Evolutionary conservation across 30 jellyfish, hydroid and myxozoan species (phyloP), one percentile per base, ranked within the genome.

Genomic region (Mastigias papua): DNA sequence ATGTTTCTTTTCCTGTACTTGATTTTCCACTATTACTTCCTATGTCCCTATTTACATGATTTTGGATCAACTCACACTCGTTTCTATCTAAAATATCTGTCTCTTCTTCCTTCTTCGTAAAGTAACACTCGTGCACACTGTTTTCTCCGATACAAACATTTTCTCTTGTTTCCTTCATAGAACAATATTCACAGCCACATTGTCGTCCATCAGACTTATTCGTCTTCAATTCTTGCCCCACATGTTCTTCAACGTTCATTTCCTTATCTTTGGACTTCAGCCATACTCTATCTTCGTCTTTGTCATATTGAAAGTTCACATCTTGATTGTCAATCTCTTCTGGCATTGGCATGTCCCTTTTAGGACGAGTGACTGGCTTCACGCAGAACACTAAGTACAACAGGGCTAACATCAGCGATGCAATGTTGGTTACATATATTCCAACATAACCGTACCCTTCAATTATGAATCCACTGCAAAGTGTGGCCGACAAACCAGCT

Each of bases 401-500:
- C 1, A 69, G 23, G 2, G 81, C 81, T 27, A 69, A 33, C 5
- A 69, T 31, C 11, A 33, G 63, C 32, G 33, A 46, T 7, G 63
- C 81, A 27, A 31, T 69, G 25, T 48, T 32, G 25, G 63, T 33
- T 2, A 69, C 81, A 27, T 29, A 69, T 9, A 69, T 69, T 5
- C 81, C 81, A 7, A 32, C 26, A n/a, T 69, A 69, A 1, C 81
- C 81, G 31, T 29, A 69, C 25, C 30, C 13, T 33, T 29, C 62
- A 3, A 69, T 69, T 1, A 69, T 69, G 4, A 29, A 16, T 10
- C 81, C 81, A 32, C 81, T 69, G 30, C 63, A 69, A 37, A 69
- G 30, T 23, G 81, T 69, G 17, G 81, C 81, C 23, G 29, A 17
- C 7, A 69, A 13, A 29, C 81, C 81, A n/a, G 81, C 61, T 13